Evolutionary conservation across 2,113 vertebrate species (phyloP), one percentile per base, ranked within the genome.

Genomic region (Phyllostomus hastatus): DNA sequence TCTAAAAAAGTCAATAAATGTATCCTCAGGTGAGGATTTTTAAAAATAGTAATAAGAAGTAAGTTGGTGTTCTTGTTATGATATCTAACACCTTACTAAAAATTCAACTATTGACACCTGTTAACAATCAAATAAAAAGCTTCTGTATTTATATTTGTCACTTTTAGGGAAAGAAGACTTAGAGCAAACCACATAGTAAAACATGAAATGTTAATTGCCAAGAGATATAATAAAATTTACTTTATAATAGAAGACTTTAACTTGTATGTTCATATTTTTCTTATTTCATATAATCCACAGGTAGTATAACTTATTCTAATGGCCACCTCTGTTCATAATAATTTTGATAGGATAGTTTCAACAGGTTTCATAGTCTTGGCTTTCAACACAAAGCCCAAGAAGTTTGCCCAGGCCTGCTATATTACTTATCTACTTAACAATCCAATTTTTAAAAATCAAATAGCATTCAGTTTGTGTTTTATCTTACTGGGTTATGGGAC

Each of bases 61-160:
- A 89, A 73, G 83, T 54, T 64, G 3, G 4, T 90, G 8, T 82
- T 43, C 64, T 84, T 67, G 35, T 84, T 94, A 92, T 92, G 35
- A 89, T 22, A n/a, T 61, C 28, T 43, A 75, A 96, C 92, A 79
- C 24, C 17, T 91, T 78, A 81, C 72, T 79, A 52, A 80, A 94
- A 80, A 17, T 90, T 50, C 33, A 96, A n/a, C 46, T 90, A 75
- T 11, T 73, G 50, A 88, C 11, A 83, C 33, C n/a, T n/a, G 17
- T 91, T 88, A 91, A 80, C 33, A 57, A 17, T 94, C 38, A 90
- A 50, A 35, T 43, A 92, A 73, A 38, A 95, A 54, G 10, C 46
- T 90, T 6, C 5, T 90, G 8, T 66, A 90, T 92, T 64, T 90
- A 92, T 90, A 67, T 59, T 41, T 91, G 38, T 48, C n/a, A 82